Percentiles rank a stretch among this genome's conserved stretches.
Evolutionary conservation across 1,140 invertebrate species (phyloP).

Genomic region (Lithobius niger): DNA sequence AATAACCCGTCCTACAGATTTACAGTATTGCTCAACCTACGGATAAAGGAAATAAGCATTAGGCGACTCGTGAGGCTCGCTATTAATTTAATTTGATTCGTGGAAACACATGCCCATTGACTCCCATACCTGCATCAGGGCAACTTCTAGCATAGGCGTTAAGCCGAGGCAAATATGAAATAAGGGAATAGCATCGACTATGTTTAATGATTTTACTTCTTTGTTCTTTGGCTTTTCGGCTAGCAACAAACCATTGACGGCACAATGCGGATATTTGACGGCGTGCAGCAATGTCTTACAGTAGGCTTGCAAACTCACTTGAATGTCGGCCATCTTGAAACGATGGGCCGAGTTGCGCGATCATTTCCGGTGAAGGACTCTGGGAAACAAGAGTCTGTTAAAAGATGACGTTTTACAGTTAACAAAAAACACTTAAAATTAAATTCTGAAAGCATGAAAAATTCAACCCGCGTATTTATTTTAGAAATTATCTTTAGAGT

Average conservation of each 20-base stretch:
- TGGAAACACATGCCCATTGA: too few species aligned
- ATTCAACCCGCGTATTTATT: too few species aligned
- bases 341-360: too few species aligned
- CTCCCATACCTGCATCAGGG: slow-evolving; percentile 71
- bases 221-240: slow-evolving; percentile 50
- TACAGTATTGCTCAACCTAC: slow-evolving; percentile 63
- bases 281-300: slow-evolving; percentile 83
- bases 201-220: slow-evolving; percentile 46
- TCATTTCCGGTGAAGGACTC: too few species aligned
- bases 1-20: slow-evolving; percentile 51
- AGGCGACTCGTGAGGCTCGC: too few species aligned
- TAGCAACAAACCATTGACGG: slow-evolving; percentile 75
- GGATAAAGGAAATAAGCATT: slow-evolving; percentile 17
- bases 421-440: too few species aligned
- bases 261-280: slow-evolving; percentile 83
- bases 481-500: too few species aligned
- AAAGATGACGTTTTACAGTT: too few species aligned
- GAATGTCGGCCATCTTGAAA: slow-evolving; percentile 40
- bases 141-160: slow-evolving; percentile 86
- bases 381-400: too few species aligned
- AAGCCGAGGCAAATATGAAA: slow-evolving; percentile 82
- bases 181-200: slow-evolving; percentile 75
- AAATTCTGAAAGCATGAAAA: too few species aligned
- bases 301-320: slow-evolving; percentile 61
- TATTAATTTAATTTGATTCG: neutral